Percentiles rank a stretch among this genome's conserved stretches.
Evolutionary conservation across 2,113 vertebrate species (phyloP).

Genomic region (Plectropomus leopardus): DNA sequence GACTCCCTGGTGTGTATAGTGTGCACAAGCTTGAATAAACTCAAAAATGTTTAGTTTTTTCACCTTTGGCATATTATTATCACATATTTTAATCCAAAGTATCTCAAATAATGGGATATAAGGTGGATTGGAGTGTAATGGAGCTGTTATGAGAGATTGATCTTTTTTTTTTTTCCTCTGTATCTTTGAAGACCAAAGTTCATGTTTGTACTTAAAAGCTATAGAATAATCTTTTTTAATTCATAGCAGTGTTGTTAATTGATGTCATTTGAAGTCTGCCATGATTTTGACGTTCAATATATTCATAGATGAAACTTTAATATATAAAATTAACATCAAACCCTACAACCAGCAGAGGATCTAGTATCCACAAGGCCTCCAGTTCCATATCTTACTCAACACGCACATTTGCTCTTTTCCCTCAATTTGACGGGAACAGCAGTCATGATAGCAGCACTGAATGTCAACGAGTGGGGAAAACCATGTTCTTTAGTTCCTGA

Average conservation of each 20-base stretch:
- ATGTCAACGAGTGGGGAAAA: slow-evolving; percentile 69
- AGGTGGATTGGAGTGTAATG: not conserved
- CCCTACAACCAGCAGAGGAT: slow-evolving; percentile 3
- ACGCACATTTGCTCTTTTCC: slow-evolving; percentile 60
- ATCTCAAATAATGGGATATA: slow-evolving; percentile 3
- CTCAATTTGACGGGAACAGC: slow-evolving; percentile 61
- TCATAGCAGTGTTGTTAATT: slow-evolving; percentile 4
- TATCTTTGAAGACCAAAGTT: not conserved
- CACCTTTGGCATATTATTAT: slow-evolving; percentile 14
- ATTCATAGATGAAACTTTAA: not conserved
- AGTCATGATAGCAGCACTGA: slow-evolving; percentile 58
- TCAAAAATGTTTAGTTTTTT: not conserved
- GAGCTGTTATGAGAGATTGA: not conserved
- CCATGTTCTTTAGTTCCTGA: slow-evolving; percentile 65
- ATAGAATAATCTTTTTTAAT: not conserved
- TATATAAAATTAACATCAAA: slow-evolving; percentile 2
- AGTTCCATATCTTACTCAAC: slow-evolving; percentile 29
- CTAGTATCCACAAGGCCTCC: not conserved
- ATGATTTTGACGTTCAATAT: not conserved
- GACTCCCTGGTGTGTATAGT: slow-evolving; percentile 39
- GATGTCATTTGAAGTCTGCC: not conserved
- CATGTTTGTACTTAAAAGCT: not conserved
- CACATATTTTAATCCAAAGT: not conserved
- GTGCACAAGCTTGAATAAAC: not conserved
- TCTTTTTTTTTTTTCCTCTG: not conserved